These are phyloP conservation scores for Lamellibrachia luymesi DNA, from an alignment of 1,140 invertebrate species.

Conservation along the genomic window DNA sequence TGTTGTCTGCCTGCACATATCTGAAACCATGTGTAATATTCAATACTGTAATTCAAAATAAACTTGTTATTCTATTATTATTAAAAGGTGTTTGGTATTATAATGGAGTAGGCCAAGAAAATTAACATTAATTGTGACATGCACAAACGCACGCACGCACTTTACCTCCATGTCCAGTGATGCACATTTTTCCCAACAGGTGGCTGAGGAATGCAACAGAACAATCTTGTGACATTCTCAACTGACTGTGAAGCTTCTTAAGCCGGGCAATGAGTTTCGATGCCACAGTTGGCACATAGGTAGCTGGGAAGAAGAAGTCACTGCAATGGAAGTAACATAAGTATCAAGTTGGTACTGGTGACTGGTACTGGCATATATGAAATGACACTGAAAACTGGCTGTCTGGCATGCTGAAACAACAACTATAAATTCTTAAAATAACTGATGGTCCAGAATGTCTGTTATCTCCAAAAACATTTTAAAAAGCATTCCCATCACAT, in stretches of 20 bases:
- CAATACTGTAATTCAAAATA: too few relatives aligned
- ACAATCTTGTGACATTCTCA: not conserved
- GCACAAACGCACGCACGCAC: not conserved
- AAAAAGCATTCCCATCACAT: too few relatives aligned
- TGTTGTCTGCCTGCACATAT: too few relatives aligned
- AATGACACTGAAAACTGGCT: not conserved
- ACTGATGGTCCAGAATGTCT: not conserved
- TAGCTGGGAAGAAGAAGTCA: not conserved
- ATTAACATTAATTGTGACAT: too few relatives aligned
- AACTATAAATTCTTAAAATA: not conserved
- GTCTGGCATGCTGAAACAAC: not conserved
- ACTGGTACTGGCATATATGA: not conserved
- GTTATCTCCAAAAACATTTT: not conserved
- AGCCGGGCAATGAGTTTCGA: not conserved
- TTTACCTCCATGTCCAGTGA: not conserved
- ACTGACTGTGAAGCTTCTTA: not conserved
- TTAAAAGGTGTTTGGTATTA: too few relatives aligned
- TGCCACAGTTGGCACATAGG: not conserved
- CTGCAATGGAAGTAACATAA: not conserved
- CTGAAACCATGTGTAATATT: too few relatives aligned
- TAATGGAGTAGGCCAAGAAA: too few relatives aligned
- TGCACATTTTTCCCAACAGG: not conserved
- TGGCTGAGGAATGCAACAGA: not conserved
- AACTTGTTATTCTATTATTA: too few relatives aligned
- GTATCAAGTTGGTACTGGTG: not conserved